Conservation (phyloP, 2,888 invertebrate genomes). For the Parochlus steinenii region DNA sequence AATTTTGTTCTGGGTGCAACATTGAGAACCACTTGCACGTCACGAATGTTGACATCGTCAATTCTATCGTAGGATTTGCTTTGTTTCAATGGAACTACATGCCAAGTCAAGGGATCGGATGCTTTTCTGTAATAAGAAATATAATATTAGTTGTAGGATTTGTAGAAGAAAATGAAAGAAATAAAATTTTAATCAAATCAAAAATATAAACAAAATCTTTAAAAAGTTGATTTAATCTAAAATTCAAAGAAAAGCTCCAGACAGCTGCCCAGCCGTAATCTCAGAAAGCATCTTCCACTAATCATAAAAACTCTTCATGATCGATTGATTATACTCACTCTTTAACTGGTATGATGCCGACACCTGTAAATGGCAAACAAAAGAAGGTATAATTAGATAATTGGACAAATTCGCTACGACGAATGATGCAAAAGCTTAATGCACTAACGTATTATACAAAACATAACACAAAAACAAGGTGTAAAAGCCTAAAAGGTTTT, state of each 20-base stretch:
- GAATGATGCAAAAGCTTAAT: too few species aligned
- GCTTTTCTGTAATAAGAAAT: conserved; percentile 38
- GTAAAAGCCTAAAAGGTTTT: too few species aligned
- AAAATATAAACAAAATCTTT: conserved; percentile 2
- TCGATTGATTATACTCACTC: conserved; percentile 50
- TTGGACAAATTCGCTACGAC: too few species aligned
- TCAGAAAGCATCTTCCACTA: conserved; percentile 5
- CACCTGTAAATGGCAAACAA: conserved; percentile 48
- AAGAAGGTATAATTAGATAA: conserved; percentile 11
- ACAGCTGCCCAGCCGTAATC: not conserved
- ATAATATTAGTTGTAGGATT: not conserved
- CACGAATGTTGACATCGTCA: conserved; percentile 38
- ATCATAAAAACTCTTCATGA: conserved; percentile 7
- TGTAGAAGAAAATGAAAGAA: not conserved
- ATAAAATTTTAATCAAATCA: not conserved
- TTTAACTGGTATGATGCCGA: conserved; percentile 86
- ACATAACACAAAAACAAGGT: too few species aligned
- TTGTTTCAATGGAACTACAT: conserved; percentile 41
- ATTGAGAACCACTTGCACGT: conserved; percentile 57
- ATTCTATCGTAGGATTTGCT: conserved; percentile 15
- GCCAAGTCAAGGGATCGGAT: conserved; percentile 68
- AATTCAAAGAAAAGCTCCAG: not conserved
- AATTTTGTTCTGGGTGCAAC: conserved; percentile 69
- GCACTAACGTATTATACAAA: too few species aligned
- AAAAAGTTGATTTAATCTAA: conserved; percentile 1